Percentiles rank a stretch among this genome's conserved stretches.
These are phyloP conservation scores for Monochamus alternatus DNA, from an alignment of 2,888 invertebrate genomes.

Conservation along the genomic window DNA sequence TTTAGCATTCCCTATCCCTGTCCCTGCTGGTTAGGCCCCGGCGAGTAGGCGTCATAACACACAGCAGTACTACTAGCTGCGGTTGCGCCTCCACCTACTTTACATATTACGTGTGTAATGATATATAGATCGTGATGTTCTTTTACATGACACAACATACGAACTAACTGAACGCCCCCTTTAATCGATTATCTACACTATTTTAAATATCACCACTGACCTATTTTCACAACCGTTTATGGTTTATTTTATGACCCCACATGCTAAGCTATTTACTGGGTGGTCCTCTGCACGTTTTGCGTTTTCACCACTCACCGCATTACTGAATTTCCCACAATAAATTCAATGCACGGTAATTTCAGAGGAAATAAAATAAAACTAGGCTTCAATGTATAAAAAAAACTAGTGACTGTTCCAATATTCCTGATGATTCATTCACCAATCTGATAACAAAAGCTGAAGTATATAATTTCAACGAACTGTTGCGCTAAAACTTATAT, in stretches of 20 bases:
- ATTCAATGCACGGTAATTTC: background rate
- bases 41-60: constrained; percentile 55
- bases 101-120: constrained; percentile 63
- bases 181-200: constrained; percentile 43
- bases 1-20: constrained; percentile 52
- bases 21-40: constrained; percentile 44
- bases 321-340: background rate
- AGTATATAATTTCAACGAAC: constrained; percentile 29
- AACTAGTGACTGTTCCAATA: no score
- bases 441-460: constrained; percentile 22
- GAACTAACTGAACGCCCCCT: constrained; percentile 38
- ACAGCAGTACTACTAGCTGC: constrained; percentile 46
- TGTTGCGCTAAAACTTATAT: constrained; percentile 8
- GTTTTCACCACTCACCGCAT: background rate
- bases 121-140: constrained; percentile 53
- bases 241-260: constrained; percentile 40
- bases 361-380: no score
- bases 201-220: constrained; percentile 49
- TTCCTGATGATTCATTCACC: background rate
- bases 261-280: constrained; percentile 45
- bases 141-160: constrained; percentile 41
- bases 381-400: no score
- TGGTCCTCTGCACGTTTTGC: constrained; percentile 34
- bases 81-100: constrained; percentile 60
- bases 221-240: constrained; percentile 49